phyloP scores from a whole-genome alignment of 1,140 invertebrate genomes.

The Littorina saxatilis region DNA sequence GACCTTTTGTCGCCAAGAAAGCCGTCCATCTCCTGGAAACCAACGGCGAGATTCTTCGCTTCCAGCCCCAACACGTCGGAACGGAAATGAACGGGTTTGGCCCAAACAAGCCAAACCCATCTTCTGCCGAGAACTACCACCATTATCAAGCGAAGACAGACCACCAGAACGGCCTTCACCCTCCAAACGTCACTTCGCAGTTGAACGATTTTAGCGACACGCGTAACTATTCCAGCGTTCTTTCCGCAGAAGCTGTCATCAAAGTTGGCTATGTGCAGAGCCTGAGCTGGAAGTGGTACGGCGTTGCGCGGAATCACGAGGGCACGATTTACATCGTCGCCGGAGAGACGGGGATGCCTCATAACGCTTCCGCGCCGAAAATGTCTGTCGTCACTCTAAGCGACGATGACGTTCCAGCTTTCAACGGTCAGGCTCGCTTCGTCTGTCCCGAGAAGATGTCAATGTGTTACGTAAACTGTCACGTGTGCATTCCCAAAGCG shows the following conservation, averaged over 20 bases:
- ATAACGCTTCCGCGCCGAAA: not conserved
- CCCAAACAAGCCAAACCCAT: too few relatives aligned
- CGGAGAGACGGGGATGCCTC: not conserved
- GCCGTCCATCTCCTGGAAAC: not conserved
- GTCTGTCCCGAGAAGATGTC: conserved; percentile 13
- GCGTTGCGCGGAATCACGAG: not conserved
- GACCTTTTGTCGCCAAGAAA: conserved; percentile 1
- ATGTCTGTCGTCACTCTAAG: not conserved
- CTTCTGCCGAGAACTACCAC: too few relatives aligned
- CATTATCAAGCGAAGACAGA: too few relatives aligned
- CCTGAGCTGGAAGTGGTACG: conserved; percentile 33
- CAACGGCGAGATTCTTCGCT: conserved; percentile 4
- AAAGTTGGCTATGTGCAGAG: not conserved
- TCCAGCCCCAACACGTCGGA: not conserved
- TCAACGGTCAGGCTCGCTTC: not conserved
- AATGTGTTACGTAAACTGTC: conserved; percentile 18
- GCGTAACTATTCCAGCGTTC: not conserved
- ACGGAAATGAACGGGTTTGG: too few relatives aligned
- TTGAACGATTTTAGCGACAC: too few relatives aligned
- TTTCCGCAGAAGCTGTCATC: not conserved
- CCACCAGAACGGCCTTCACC: too few relatives aligned
- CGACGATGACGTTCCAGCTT: not conserved
- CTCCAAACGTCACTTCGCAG: not conserved
- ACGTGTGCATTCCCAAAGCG: conserved; percentile 22
- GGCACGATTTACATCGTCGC: conserved; percentile 31